These are phyloP conservation scores for Nesidiocoris tenuis DNA, from an alignment of 2,888 invertebrate species.

Conservation along the genomic window DNA sequence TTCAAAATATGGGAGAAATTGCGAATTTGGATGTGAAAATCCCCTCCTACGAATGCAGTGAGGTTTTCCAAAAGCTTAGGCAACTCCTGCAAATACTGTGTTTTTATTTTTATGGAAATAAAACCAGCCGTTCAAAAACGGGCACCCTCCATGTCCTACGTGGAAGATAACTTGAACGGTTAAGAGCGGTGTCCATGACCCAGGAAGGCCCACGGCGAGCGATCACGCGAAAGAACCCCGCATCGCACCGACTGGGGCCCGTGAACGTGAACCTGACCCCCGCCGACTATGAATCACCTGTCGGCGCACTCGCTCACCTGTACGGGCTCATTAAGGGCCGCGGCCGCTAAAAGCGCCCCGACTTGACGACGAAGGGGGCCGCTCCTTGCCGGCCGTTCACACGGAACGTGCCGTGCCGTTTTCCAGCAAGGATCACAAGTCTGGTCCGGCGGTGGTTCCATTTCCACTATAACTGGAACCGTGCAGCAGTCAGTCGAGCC, in stretches of 20 bases:
- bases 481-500: too few species aligned
- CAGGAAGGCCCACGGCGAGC: constrained; percentile 27
- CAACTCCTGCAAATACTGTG: too few species aligned
- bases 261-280: constrained; percentile 29
- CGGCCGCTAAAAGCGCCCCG: background rate
- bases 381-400: background rate
- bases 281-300: constrained; percentile 40
- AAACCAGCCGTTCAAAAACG: too few species aligned
- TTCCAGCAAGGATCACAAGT: too few species aligned
- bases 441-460: too few species aligned
- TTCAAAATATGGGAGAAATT: too few species aligned
- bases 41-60: too few species aligned
- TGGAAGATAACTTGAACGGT: background rate
- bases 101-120: too few species aligned
- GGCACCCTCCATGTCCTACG: background rate
- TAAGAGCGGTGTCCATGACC: constrained; percentile 7
- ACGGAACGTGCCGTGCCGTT: background rate
- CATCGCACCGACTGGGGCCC: background rate
- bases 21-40: too few species aligned
- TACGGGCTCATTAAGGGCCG: constrained; percentile 38
- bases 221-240: constrained; percentile 18
- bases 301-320: constrained; percentile 40
- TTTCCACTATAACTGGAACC: too few species aligned
- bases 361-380: background rate
- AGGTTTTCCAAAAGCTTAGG: too few species aligned